phyloP scores from a whole-genome alignment of 2,113 vertebrate genomes.

The Lipotes vexillifer region DNA sequence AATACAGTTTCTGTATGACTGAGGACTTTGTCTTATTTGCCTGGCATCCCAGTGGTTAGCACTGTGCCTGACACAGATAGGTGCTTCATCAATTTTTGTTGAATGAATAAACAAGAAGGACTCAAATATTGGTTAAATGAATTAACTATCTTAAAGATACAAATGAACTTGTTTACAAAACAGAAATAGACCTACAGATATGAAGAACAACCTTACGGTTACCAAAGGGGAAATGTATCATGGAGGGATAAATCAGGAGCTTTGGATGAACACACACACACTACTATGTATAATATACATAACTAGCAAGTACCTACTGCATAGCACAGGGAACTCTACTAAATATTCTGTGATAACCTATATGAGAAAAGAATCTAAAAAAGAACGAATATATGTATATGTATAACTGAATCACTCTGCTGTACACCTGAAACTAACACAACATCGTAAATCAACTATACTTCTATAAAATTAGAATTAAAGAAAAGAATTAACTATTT shows the following conservation, averaged over 20 bases:
- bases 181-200: background rate
- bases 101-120: background rate
- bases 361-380: background rate
- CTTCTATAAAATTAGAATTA: background rate
- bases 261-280: background rate
- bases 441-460: background rate
- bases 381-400: background rate
- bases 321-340: background rate
- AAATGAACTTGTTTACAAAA: background rate
- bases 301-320: background rate
- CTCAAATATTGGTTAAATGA: background rate
- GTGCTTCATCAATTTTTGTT: background rate
- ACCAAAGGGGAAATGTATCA: background rate
- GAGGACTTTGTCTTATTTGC: background rate
- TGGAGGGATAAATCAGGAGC: background rate
- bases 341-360: background rate
- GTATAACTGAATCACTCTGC: background rate
- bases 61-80: background rate
- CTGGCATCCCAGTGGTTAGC: background rate
- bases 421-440: background rate
- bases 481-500: slow-evolving; percentile 14
- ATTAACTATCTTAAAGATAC: slow-evolving; percentile 11
- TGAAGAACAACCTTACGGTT: background rate
- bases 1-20: background rate
- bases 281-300: background rate